Conservation (phyloP, 2,113 vertebrate species). For the Falco punctatus region DNA sequence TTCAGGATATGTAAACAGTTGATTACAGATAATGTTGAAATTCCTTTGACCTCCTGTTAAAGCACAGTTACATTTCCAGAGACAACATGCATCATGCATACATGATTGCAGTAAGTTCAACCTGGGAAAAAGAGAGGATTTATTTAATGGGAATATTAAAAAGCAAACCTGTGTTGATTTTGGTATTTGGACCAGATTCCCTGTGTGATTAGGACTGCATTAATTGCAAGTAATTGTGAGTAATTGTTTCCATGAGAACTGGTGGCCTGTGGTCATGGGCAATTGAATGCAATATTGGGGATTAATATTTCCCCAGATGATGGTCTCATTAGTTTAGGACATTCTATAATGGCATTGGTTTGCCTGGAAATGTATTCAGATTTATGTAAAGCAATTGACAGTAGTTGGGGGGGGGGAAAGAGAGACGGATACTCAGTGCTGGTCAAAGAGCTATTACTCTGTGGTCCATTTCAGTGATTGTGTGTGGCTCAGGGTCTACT, state of each 20-base stretch:
- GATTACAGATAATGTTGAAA: neutral
- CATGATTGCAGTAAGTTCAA: neutral
- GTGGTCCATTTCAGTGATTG: neutral
- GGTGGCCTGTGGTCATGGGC: neutral
- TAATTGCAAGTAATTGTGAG: constrained; percentile 21
- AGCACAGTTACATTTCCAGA: neutral
- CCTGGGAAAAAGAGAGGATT: neutral
- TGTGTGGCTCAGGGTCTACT: neutral
- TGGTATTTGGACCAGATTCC: neutral
- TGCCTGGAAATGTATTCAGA: constrained; percentile 8
- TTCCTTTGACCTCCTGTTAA: neutral
- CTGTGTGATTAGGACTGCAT: neutral
- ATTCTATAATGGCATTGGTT: neutral
- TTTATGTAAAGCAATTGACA: constrained; percentile 19
- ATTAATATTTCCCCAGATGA: constrained; percentile 3
- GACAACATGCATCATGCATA: neutral
- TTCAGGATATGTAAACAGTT: neutral
- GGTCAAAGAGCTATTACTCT: constrained; percentile 14
- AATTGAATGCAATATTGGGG: neutral
- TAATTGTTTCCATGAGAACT: neutral
- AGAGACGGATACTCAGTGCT: neutral
- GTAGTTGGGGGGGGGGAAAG: neutral
- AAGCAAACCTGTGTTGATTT: neutral
- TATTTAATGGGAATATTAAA: neutral
- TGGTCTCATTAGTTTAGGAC: constrained; percentile 14